phyloP scores from a whole-genome alignment of 2,888 invertebrate species.

The Perdita meconis region DNA sequence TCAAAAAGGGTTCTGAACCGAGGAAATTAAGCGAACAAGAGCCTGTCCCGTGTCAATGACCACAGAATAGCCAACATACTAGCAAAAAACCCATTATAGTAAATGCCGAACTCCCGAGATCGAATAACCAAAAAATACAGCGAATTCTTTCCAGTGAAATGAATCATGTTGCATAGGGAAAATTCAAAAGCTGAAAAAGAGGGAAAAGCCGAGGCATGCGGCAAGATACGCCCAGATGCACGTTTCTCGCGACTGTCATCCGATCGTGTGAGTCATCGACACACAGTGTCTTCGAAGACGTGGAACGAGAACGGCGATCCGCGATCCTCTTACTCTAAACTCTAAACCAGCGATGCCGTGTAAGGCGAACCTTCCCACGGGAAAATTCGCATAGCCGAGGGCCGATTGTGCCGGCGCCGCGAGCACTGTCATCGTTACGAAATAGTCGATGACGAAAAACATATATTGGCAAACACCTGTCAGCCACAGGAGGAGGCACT shows the following conservation, averaged over 20 bases:
- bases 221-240: constrained; percentile 41
- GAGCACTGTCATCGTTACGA: constrained; percentile 48
- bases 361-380: not conserved
- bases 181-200: not conserved
- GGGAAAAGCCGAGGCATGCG: not conserved
- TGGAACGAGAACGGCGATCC: too few species aligned
- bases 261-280: constrained; percentile 49
- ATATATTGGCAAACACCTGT: constrained; percentile 68
- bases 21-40: too few species aligned
- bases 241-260: constrained; percentile 13
- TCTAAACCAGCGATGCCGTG: too few species aligned
- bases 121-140: too few species aligned
- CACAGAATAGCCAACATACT: too few species aligned
- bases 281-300: constrained; percentile 5
- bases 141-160: too few species aligned
- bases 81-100: too few species aligned
- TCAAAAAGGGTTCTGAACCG: too few species aligned
- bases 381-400: not conserved
- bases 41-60: too few species aligned
- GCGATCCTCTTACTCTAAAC: too few species aligned
- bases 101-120: too few species aligned
- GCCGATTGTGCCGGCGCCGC: constrained; percentile 8
- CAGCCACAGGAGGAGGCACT: constrained; percentile 51
- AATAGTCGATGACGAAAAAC: constrained; percentile 57
- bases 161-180: too few species aligned